Conservation (phyloP, 2,888 invertebrate genomes). For the Andrena bicolor region DNA sequence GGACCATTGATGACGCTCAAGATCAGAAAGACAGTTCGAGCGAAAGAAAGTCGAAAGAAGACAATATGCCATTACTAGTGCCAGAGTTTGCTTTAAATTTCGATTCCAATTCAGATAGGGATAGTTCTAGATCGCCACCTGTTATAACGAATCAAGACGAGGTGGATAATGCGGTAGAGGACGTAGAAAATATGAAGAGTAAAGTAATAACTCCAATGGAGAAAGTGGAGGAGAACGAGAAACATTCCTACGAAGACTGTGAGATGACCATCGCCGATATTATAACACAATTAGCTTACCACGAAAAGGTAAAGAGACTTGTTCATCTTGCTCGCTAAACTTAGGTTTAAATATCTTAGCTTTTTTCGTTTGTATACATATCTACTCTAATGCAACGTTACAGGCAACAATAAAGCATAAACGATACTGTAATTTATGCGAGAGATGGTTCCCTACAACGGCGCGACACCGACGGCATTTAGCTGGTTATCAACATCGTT, state of each 20-base stretch:
- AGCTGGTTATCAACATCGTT: slow-evolving; percentile 83
- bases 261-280: slow-evolving; percentile 81
- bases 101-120: slow-evolving; percentile 74
- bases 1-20: background rate
- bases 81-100: slow-evolving; percentile 73
- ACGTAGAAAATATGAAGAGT: slow-evolving; percentile 44
- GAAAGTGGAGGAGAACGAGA: slow-evolving; percentile 60
- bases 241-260: slow-evolving; percentile 62
- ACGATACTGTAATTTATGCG: slow-evolving; percentile 83
- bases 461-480: slow-evolving; percentile 81
- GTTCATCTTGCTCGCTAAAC: background rate
- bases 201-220: slow-evolving; percentile 63
- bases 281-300: slow-evolving; percentile 81
- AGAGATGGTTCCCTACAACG: slow-evolving; percentile 83
- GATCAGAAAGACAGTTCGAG: slow-evolving; percentile 18
- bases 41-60: slow-evolving; percentile 67
- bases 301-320: slow-evolving; percentile 79
- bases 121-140: slow-evolving; percentile 81
- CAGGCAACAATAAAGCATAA: slow-evolving; percentile 83
- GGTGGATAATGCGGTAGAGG: slow-evolving; percentile 12
- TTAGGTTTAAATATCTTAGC: too few relatives aligned
- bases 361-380: background rate
- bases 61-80: slow-evolving; percentile 80
- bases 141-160: slow-evolving; percentile 80
- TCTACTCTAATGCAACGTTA: background rate